Base-by-base conservation (phyloP, 2,888 invertebrate genomes). In the Argyresthia goedartella region DNA sequence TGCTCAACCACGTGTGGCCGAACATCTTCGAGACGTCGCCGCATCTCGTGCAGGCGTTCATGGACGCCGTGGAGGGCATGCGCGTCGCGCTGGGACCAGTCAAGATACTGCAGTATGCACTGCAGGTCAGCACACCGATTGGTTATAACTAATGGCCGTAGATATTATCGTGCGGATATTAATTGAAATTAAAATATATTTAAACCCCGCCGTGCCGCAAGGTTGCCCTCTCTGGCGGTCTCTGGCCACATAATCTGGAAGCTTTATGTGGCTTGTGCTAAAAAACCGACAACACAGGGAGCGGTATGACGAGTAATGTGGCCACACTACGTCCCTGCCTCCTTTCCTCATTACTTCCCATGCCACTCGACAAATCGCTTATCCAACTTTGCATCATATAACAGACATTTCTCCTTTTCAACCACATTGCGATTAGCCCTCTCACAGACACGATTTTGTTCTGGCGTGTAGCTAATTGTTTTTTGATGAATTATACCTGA, bases 1-100 rank as follows among this genome's bases (percentile, higher is more conserved):
- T 99, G 47, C 86, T 99, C 55, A 99, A 99, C 82, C 97, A 98
- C 73, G 98, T 99, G 25, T 99, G 99, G 99, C 99, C 99, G 10
- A 99, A 99, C 77, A 97, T 99, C 61, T 99, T 99, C 71, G 99
- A 99, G 87, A 99, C 98, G 0, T 98, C 98, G 11, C 99, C 99
- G 13, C 99, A 99, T 91, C 91, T 99, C 59, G 99, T 99, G 25
- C 99, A 99, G 82, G 98, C 99, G 0, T 99, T 99, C 80, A 98
- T 99, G 96, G 98, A 98, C 67, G 95, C 98, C 4, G 95, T 99
- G 6, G 99, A 99, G 76, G 99, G 99, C 11, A 91, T 99, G 87
- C 84, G 99, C 36, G 98, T 99, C 4, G 97, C 98, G 0, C 88
- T 99, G 43, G 99, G 99, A 6, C 97, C 99, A 1, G 93, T 97